Base-by-base conservation (phyloP, 2,797 vertebrate genomes). In the Setipinna tenuifilis region DNA sequence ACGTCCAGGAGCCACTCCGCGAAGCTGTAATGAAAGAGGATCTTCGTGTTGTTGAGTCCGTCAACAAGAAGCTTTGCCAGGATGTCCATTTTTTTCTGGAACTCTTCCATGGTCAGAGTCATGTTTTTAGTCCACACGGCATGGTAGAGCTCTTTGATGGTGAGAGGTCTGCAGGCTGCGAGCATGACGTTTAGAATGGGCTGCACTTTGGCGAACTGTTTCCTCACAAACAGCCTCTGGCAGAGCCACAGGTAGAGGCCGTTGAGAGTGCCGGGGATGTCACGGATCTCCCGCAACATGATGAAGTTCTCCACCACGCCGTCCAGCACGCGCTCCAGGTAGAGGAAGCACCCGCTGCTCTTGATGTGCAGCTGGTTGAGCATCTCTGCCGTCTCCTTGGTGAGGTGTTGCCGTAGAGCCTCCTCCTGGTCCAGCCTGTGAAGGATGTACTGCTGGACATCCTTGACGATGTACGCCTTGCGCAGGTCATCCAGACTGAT, bases 391-490 rank as follows among this genome's bases (percentile, higher is more conserved):
- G 98, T 99, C 93, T 99, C 98, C 92, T 99, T 99, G 58, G 98
- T 99, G 83, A 99, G 97, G 89, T 99, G 98, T 81, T 99, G 98
- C 86, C 98, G 95, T 87, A 99, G 94, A 0, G 98, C 98, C 93
- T 99, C 98, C 91, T 99, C 98, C 90, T 98, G 97, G 92, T 99
- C 98, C 89, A 99, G 94, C 68, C 98, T 95, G 93, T 99, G 98
- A 35, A 99, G 97, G 91, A 99, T 99, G 90, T 99, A 99, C 87
- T 99, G 98, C n/a, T 99, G 98, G n/a, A 99, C 98, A 78, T 99
- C 98, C 92, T 99, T 99, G 83, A 99, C 98, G 0, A 99, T 98
- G 85, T 99, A 98, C 1, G 98, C 98, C 90, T 99, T 99, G 14
- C 98, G 96, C 4, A 99, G 97, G 92, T 99, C 98, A 75, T 99